Evolutionary conservation across 2,113 vertebrate genomes (phyloP).

Genomic region (Cromileptes altivelis): DNA sequence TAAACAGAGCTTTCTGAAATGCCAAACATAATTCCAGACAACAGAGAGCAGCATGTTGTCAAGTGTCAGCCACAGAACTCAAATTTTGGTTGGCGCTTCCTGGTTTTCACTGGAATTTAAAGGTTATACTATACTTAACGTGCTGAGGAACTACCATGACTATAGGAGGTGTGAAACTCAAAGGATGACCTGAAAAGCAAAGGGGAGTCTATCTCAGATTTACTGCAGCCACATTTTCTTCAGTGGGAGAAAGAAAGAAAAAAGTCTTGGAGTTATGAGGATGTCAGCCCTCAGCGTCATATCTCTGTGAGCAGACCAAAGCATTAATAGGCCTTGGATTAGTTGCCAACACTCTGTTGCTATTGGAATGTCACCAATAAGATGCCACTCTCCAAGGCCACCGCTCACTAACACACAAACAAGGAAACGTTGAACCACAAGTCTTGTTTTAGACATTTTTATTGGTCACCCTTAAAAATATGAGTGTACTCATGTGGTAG

Average conservation of each 20-base stretch:
- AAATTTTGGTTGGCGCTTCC: background rate
- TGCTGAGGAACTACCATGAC: background rate
- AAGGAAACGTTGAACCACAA: background rate
- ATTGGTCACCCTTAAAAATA: background rate
- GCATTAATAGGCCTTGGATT: slow-evolving; percentile 21
- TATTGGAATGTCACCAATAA: background rate
- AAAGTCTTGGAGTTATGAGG: background rate
- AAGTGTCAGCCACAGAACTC: slow-evolving; percentile 16
- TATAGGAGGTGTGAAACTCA: background rate
- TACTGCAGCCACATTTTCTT: background rate
- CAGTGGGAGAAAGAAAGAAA: background rate
- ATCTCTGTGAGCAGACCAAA: slow-evolving; percentile 40
- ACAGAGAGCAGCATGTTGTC: slow-evolving; percentile 33
- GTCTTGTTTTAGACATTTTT: background rate
- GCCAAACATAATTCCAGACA: slow-evolving; percentile 66
- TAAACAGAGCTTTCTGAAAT: slow-evolving; percentile 65
- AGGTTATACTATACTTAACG: slow-evolving; percentile 3
- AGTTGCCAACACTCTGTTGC: slow-evolving; percentile 26
- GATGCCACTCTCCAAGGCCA: slow-evolving; percentile 1
- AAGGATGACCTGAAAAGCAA: background rate
- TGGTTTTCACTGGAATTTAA: slow-evolving; percentile 20
- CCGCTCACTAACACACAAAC: background rate
- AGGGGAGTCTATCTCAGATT: background rate
- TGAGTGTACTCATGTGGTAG: background rate
- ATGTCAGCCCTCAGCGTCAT: slow-evolving; percentile 10